Base-by-base conservation (phyloP, 1,140 invertebrate genomes). In the Pachyrhynchus sulphureomaculatus region DNA sequence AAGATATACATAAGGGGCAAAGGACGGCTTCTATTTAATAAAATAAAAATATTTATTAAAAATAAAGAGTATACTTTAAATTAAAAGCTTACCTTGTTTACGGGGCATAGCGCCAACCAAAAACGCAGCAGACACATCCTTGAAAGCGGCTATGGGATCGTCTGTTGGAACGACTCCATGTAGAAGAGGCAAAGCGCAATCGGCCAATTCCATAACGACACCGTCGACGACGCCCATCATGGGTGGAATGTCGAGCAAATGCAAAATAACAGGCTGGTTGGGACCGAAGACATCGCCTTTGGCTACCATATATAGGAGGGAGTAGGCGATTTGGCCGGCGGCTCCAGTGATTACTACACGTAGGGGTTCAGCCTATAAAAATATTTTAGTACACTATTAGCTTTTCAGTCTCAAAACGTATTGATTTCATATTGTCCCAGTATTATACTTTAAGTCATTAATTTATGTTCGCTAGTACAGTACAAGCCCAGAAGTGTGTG, bases 251-350 rank as follows among this genome's bases (percentile, higher is more conserved):
- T 99, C 98, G 55, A 99, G 80, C 44, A 99, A 82, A 72, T 94
- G 91, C 10, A 99, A 82, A 72, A 88, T 89, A 4, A 99, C 79
- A 0, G 92, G 88, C 77, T 97, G 94, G 37, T 95, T 81, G 42
- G 83, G 79, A 9, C 97, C 97, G 82, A 99, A 99, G 0, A 99
- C 96, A 81, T 95, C 89, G 66, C 98, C 98, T 72, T 94, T 95
- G 13, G 92, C 93, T 68, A 99, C 83, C 78, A 93, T 91, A 72
- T 94, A 95, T 0, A 99, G 76, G 21, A 99, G 80, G 0, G 96
- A 98, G 77, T 99, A 99, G 33, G 94, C 97, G 70, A 99, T 99
- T 81, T 99, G 98, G 13, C 96, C 96, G 49, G 95, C 95, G 71
- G 97, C 97, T 63, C 98, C 98, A 58, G 97, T 99, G 8, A 99